These are phyloP conservation scores for Thalassoma bifasciatum DNA, from an alignment of 2,113 vertebrate species.

Conservation along the genomic window DNA sequence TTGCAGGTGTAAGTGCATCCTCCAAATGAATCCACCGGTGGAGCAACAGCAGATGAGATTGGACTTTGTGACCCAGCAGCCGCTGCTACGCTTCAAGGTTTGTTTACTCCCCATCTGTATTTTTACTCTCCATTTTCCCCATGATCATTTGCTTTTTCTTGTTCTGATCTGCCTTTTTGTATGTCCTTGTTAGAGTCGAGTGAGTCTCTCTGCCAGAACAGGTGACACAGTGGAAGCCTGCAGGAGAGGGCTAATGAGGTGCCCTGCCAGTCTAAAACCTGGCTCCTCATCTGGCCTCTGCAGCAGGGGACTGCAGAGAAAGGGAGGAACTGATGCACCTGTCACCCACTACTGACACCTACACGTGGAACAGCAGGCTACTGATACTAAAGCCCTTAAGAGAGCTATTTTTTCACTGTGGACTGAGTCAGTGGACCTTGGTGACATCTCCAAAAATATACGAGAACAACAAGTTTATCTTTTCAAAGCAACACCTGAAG, in stretches of 20 bases:
- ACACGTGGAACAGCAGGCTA: not conserved
- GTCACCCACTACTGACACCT: constrained; percentile 10
- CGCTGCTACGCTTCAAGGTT: constrained; percentile 15
- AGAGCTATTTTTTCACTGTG: not conserved
- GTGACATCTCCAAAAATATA: not conserved
- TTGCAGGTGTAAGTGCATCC: constrained; percentile 3
- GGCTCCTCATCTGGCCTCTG: constrained; percentile 39
- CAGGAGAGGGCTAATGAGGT: constrained; percentile 58
- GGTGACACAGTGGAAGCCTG: constrained; percentile 36
- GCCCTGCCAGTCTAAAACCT: constrained; percentile 33
- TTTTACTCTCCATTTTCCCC: not conserved
- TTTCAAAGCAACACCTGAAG: too few species aligned
- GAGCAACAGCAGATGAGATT: not conserved
- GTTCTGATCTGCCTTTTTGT: constrained; percentile 1
- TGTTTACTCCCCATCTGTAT: constrained; percentile 19
- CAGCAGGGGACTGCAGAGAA: constrained; percentile 30
- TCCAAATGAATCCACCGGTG: constrained; percentile 1
- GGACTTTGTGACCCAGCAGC: constrained; percentile 2
- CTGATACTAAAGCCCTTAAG: not conserved
- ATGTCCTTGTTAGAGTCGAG: constrained; percentile 42
- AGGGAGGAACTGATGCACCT: not conserved
- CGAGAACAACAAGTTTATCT: not conserved
- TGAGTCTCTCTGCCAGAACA: constrained; percentile 18
- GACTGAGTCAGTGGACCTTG: not conserved
- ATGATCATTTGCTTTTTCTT: not conserved